Conservation (phyloP, 2,888 invertebrate species). For the Drosophila anomalipes region DNA sequence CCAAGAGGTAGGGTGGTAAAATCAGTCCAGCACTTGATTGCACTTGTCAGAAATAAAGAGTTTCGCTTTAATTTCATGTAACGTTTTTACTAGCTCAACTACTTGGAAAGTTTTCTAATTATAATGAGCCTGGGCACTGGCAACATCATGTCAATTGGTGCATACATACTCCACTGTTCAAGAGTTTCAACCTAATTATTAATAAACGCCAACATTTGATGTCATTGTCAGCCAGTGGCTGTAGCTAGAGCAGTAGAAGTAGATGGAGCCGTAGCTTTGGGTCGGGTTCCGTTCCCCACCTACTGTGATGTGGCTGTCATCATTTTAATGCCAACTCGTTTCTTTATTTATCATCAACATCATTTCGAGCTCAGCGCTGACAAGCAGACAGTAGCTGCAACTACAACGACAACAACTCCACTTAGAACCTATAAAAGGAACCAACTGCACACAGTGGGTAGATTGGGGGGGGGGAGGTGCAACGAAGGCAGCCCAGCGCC, state of each 20-base stretch:
- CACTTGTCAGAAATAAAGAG: conserved; percentile 47
- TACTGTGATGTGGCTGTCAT: conserved; percentile 67
- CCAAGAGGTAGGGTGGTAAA: conserved; percentile 20
- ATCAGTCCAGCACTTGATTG: conserved; percentile 46
- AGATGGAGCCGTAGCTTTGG: neutral
- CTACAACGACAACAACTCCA: conserved; percentile 45
- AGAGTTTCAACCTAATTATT: conserved; percentile 71
- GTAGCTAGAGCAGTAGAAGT: neutral
- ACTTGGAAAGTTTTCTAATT: conserved; percentile 74
- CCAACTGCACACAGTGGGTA: conserved; percentile 4
- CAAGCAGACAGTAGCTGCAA: conserved; percentile 69
- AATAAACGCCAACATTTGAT: conserved; percentile 74
- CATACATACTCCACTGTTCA: conserved; percentile 19
- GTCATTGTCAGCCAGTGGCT: conserved; percentile 63
- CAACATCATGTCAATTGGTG: conserved; percentile 42
- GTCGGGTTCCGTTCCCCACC: conserved; percentile 20
- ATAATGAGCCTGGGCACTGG: conserved; percentile 52
- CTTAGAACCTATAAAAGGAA: conserved; percentile 54
- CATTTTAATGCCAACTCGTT: conserved; percentile 80
- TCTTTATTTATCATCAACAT: conserved; percentile 80
- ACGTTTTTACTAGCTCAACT: conserved; percentile 46
- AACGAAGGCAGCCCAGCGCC: conserved; percentile 53
- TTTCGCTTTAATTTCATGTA: conserved; percentile 49
- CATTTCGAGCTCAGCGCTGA: conserved; percentile 72
- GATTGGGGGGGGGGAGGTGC: conserved; percentile 5